Evolutionary conservation across 2,797 vertebrate genomes (phyloP), one percentile per base, ranked within the genome.

Genomic region (Argentina silus): DNA sequence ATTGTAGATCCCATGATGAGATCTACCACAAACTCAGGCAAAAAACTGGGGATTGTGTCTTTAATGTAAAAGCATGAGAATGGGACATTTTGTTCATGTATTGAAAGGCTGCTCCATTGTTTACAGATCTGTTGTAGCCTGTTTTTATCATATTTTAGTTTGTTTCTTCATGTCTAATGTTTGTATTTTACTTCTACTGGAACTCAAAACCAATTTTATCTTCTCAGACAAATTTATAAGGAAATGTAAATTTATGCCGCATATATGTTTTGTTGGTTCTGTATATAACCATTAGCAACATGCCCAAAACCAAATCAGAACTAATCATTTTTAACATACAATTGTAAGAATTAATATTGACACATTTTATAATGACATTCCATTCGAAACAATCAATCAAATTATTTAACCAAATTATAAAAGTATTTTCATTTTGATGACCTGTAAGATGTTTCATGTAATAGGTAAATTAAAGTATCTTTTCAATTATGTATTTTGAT

Each of bases 151-250:
- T 21, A 64, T 45, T 70, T 70, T 56, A 56, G 15, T 77, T 75
- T 79, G 15, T 57, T 23, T 17, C 27, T 62, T 60, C 60, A 70
- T 57, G 11, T 76, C 61, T 76, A 19, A 36, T 2, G 27, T 36
- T 27, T 59, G n/a, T 72, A 66, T 80, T 80, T 79, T 78, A 0
- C 19, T 11, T 50, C 82, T 79, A 80, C 77, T 78, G 64, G 59
- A 85, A 78, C 80, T 72, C 78, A 66, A 89, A 79, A 76, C 79
- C 87, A 86, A 89, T 90, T 78, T 69, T 69, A 70, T 65, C 55
- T 45, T 36, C 61, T 68, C 50, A 45, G 50, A 70, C 45, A 44
- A 14, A 17, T 79, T 36, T 74, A 80, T 57, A 23, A 50, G 19
- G 63, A 69, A 17, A 70, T 53, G 14, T 42, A 36, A 23, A 11